Evolutionary conservation across 2,888 invertebrate species (phyloP), one percentile per base, ranked within the genome.

Genomic region (Chalcosyrphus nemorum): DNA sequence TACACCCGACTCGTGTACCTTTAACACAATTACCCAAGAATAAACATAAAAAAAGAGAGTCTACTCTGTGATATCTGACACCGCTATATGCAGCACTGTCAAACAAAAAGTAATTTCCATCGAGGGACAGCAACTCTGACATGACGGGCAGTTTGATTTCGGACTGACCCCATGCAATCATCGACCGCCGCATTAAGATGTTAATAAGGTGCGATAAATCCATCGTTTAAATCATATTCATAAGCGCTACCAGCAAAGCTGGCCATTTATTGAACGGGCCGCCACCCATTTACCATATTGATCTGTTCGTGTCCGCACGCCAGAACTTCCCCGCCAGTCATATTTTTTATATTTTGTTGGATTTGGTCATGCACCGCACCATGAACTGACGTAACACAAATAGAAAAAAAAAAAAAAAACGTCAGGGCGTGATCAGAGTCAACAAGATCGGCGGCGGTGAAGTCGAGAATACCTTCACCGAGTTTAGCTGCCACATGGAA

Each of bases 381-480:
- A 35, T n/a, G n/a, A n/a, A 63, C 74, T 74, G 78, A 84, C 84
- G 78, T 78, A 78, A 84, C 63, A 21, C 32, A 68, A 68, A 81
- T 66, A 29, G 65, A 71, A 17, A 78, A 27, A 54, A 1, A 45
- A 7, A 59, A 59, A 59, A 38, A 17, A 47, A 43, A 78, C 77
- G 45, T 59, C 74, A 80, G 80, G 78, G 78, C 84, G 84, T 84
- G 80, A 78, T 84, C 65, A 32, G 84, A 78, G 84, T 80, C 78
- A 84, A 80, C 80, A 84, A 84, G 77, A 77, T 82, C 61, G 54
- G 11, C 19, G n/a, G n/a, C n/a, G n/a, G 24, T 24, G 68, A 54
- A 70, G 71, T n/a, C n/a, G 66, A 65, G 78, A 38, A 78, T 77
- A 66, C 65, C 63, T 63, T 59, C 57, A 56, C 41, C 70, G 47